Base-by-base conservation (phyloP, 2,888 invertebrate genomes). In the Eumerus sabulonum region DNA sequence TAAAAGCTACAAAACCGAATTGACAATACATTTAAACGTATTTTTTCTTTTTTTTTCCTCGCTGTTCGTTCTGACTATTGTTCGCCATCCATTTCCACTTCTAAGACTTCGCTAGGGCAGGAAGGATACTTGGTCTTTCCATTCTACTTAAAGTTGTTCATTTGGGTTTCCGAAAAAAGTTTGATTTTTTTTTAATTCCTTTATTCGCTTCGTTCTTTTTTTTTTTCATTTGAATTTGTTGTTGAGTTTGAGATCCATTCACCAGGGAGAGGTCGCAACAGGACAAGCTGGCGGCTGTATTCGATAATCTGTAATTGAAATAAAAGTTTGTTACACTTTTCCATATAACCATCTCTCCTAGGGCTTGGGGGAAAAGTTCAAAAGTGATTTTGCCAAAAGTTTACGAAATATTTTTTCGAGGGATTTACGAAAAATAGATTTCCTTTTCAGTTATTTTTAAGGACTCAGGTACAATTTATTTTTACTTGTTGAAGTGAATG, bases 301-400 rank as follows among this genome's bases (percentile, higher is more conserved):
- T 70, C 64, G 76, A 76, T 76, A 76, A 70, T 70, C 63, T 70
- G 76, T 70, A 70, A 76, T 76, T 70, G 70, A 70, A 76, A 76
- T 70, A 70, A 76, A 76, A 70, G 54, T 76, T 76, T 71, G 54
- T 67, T 48, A 56, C 54, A 18, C 56, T 67, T 67, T 63, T 51
- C 9, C 27, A 27, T 27, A 27, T 27, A 27, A 12, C 40, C 11
- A 12, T 35, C 19, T 42, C 36, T n/a, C 40, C 45, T 50, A 45
- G 51, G 42, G n/a, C 5, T 9, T 5, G 36, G 27, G 40, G 16
- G 14, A 53, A 71, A 72, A 59, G 64, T 64, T 72, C 51, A 64
- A 47, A 72, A 72, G 63, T 59, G 72, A 72, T 64, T 63, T 72
- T 4, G 47, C 64, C 64, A 53, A 72, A 64, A 64, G 64, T 72